These are phyloP conservation scores for Tetraneura akinire DNA, from an alignment of 1,140 invertebrate genomes.

Conservation along the genomic window DNA sequence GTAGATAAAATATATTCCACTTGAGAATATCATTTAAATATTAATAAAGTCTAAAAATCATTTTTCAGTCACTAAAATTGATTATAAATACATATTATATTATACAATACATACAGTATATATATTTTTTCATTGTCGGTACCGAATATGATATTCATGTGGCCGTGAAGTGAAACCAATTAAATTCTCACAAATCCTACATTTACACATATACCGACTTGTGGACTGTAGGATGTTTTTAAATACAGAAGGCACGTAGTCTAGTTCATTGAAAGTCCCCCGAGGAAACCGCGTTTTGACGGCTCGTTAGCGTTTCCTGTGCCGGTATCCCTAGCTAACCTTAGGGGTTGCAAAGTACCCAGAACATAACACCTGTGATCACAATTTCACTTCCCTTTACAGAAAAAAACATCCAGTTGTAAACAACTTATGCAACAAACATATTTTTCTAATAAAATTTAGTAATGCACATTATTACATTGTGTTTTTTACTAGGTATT, in stretches of 20 bases:
- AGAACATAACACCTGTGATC: constrained; percentile 15
- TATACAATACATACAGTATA: too few species aligned
- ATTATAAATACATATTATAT: background rate
- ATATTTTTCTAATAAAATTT: too few species aligned
- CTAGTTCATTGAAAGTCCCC: constrained; percentile 25
- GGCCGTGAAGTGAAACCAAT: constrained; percentile 49
- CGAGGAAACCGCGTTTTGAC: constrained; percentile 45
- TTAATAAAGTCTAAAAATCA: background rate
- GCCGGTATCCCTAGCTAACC: background rate
- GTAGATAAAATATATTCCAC: too few species aligned
- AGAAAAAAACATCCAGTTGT: background rate
- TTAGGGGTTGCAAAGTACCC: background rate
- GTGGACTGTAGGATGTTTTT: background rate
- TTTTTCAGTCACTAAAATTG: background rate
- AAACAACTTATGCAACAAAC: background rate
- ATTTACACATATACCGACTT: background rate
- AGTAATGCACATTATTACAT: too few species aligned
- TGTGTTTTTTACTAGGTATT: too few species aligned
- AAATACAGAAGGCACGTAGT: constrained; percentile 20
- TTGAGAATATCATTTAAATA: background rate
- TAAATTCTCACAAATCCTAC: constrained; percentile 28
- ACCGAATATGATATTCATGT: constrained; percentile 45
- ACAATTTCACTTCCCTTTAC: background rate
- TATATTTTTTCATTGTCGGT: background rate
- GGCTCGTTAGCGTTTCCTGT: constrained; percentile 48